Conservation (phyloP, 35 echinoderm and acorn worm genomes). For the Strongylocentrotus purpuratus region DNA sequence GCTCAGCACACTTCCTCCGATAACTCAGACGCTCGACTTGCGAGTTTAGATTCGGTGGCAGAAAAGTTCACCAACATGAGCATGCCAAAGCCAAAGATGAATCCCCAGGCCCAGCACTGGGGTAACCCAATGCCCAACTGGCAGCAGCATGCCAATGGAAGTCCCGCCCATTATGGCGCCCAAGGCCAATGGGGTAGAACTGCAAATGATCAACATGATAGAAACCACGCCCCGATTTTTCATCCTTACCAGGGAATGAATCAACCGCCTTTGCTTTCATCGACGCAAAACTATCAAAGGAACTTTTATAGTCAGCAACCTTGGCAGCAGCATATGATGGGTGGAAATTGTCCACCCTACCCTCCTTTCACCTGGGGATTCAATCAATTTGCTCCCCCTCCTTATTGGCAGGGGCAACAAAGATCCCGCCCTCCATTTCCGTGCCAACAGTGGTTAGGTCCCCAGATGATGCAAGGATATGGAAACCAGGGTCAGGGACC, state of each 20-base stretch:
- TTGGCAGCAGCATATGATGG: not conserved
- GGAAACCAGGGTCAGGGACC: not conserved
- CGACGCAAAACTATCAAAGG: constrained; percentile 20
- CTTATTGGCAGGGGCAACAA: not conserved
- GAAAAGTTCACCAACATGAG: constrained; percentile 11
- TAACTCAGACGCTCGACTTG: not conserved
- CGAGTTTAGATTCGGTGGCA: not conserved
- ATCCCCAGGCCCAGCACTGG: not conserved
- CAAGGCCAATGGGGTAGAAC: not conserved
- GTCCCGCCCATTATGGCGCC: not conserved
- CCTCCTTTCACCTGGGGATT: not conserved
- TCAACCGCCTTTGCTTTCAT: not conserved
- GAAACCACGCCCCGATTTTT: not conserved
- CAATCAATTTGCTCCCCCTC: not conserved
- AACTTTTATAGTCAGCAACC: not conserved
- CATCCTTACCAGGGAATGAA: not conserved
- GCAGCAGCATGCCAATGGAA: not conserved
- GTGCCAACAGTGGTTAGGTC: not conserved
- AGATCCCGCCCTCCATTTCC: not conserved
- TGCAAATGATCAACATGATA: not conserved
- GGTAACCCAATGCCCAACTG: not conserved
- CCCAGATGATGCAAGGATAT: constrained; percentile 20
- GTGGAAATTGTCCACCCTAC: not conserved
- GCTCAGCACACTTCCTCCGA: not conserved
- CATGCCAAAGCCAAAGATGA: not conserved